Conservation (phyloP, 2,797 vertebrate species). For the Gymnoscopelus braueri region DNA sequence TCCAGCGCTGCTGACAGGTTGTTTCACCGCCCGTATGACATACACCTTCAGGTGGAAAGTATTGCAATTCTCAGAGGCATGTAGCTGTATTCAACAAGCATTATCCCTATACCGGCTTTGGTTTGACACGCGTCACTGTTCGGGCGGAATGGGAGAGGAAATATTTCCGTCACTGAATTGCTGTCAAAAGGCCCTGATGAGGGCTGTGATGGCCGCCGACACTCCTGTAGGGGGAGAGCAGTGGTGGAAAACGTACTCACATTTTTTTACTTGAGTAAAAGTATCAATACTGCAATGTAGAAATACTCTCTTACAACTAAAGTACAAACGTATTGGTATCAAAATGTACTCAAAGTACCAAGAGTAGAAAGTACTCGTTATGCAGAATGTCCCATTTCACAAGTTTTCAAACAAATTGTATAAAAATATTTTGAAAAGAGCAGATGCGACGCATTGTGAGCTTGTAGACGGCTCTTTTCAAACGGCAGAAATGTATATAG, state of each 20-base stretch:
- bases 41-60: constrained; percentile 8
- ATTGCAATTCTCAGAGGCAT: too few species aligned
- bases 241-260: neutral
- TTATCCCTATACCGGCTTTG: neutral
- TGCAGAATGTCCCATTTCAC: neutral
- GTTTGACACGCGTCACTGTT: constrained; percentile 18
- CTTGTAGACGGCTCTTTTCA: too few species aligned
- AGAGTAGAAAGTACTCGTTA: too few species aligned
- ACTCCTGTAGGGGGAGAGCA: too few species aligned
- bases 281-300: too few species aligned
- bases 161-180: neutral
- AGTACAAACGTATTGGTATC: too few species aligned
- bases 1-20: neutral
- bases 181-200: constrained; percentile 1
- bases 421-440: too few species aligned
- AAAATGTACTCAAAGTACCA: too few species aligned
- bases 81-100: constrained; percentile 10
- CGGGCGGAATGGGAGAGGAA: neutral
- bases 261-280: too few species aligned
- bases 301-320: too few species aligned
- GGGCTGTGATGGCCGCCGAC: neutral
- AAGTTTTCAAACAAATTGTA: neutral
- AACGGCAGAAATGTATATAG: too few species aligned
- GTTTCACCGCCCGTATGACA: constrained; percentile 8
- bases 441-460: too few species aligned